Percentiles rank a stretch among this genome's conserved stretches.
Evolutionary conservation across 1,140 invertebrate species (phyloP).

Genomic region (Zophobas atratus): DNA sequence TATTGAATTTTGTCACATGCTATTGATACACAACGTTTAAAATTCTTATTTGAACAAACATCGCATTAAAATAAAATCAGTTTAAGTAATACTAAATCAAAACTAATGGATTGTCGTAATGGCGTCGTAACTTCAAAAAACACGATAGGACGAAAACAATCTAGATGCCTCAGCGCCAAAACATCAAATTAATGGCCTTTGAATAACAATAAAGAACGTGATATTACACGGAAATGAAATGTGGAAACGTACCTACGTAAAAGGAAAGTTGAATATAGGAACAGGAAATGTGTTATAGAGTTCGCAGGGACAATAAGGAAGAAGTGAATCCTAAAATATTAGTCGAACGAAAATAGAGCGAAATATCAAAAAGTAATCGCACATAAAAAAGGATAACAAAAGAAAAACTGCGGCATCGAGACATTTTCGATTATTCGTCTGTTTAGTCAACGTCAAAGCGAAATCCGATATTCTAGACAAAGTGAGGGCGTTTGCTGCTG

Average conservation of each 20-base stretch:
- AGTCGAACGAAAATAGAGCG: not conserved
- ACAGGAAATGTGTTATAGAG: conserved; percentile 11
- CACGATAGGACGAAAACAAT: not conserved
- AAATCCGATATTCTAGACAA: conserved; percentile 4
- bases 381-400: not conserved
- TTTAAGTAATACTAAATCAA: no score
- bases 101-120: no score
- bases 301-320: conserved; percentile 7
- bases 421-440: not conserved
- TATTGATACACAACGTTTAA: no score
- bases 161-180: not conserved
- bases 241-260: conserved; percentile 1
- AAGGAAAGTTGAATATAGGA: conserved; percentile 7
- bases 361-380: not conserved
- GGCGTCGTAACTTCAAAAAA: not conserved
- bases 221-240: conserved; percentile 24
- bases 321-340: conserved; percentile 6
- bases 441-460: not conserved
- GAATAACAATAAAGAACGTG: not conserved
- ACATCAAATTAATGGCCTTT: not conserved
- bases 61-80: no score
- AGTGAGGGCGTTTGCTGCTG: conserved; percentile 1
- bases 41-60: no score
- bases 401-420: not conserved
- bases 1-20: no score